Base-by-base conservation (phyloP, 2,113 vertebrate species). In the Catharus bicknelli region DNA sequence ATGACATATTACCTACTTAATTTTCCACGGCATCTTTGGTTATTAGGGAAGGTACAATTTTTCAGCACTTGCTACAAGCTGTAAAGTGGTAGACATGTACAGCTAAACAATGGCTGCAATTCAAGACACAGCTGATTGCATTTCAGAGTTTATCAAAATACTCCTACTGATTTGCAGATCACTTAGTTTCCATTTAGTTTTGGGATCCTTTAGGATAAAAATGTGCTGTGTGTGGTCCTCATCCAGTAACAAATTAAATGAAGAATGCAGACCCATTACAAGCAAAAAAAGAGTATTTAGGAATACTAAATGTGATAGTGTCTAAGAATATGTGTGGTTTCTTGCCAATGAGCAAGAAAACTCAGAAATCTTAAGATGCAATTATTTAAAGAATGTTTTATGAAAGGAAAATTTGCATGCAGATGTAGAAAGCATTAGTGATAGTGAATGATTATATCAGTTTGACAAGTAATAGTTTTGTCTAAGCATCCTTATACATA, bases 61-160 rank as follows among this genome's bases (percentile, higher is more conserved):
- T 84, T 88, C 72, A 83, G 32, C 17, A 16, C 45, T 67, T 92
- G 45, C 68, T 86, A 20, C 58, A n/a, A 79, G 40, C 23, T 64
- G 42, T 86, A 29, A 76, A 67, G 55, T 43, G 34, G 13, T 55
- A 62, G 38, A 34, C 43, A 58, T 15, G 27, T 69, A 18, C 30
- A 48, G 21, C 54, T 77, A 78, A 90, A 48, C 32, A 75, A 38
- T 54, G 20, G 15, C 61, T 78, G n/a, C n/a, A 68, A 74, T 90
- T 92, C 61, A 70, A 74, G 57, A 29, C 32, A 61, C 40, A 74
- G 23, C 42, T 88, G 59, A 36, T 18, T 91, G 72, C n/a, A 16
- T 83, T 95, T 95, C 83, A 81, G 64, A 85, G 36, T 93, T 90
- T 76, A 70, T 88, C 48, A 81, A 80, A 78, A 72, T 67, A 68